Percentiles rank a stretch among this genome's conserved stretches.
These are phyloP conservation scores for Phalloptychus januarius DNA, from an alignment of 2,797 vertebrate genomes.

Conservation along the genomic window DNA sequence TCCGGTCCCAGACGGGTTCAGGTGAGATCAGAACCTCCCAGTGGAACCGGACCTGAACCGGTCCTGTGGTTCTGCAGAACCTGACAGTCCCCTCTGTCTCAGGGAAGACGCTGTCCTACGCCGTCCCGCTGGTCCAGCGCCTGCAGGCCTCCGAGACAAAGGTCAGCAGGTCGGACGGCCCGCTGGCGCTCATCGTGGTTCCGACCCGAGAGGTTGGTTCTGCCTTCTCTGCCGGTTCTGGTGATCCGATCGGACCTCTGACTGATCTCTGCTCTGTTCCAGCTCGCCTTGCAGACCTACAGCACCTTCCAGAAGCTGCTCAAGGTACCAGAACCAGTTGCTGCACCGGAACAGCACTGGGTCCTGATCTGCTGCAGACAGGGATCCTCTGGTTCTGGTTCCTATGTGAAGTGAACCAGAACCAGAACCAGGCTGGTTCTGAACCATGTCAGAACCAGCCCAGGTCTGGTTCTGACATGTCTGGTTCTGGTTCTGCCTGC, in stretches of 20 bases:
- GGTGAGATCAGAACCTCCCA: slow-evolving; percentile 72
- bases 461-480: neutral
- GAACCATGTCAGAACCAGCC: too few relatives aligned
- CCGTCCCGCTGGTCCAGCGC: slow-evolving; percentile 89
- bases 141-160: slow-evolving; percentile 87
- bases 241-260: slow-evolving; percentile 24
- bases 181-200: slow-evolving; percentile 89
- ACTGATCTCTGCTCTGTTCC: slow-evolving; percentile 6
- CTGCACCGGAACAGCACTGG: neutral
- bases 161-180: slow-evolving; percentile 90
- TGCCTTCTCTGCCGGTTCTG: neutral
- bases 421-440: too few relatives aligned
- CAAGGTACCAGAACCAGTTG: slow-evolving; percentile 80
- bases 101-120: slow-evolving; percentile 96
- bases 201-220: slow-evolving; percentile 83
- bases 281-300: slow-evolving; percentile 94
- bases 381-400: neutral
- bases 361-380: too few relatives aligned
- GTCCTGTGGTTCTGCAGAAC: neutral
- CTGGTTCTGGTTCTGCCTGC: slow-evolving; percentile 37
- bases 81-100: slow-evolving; percentile 9
- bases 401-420: too few relatives aligned
- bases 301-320: slow-evolving; percentile 91
- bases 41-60: too few relatives aligned
- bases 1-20: slow-evolving; percentile 95